These are phyloP conservation scores for Aphrophora alni DNA, from an alignment of 2,888 invertebrate species.

Conservation along the genomic window DNA sequence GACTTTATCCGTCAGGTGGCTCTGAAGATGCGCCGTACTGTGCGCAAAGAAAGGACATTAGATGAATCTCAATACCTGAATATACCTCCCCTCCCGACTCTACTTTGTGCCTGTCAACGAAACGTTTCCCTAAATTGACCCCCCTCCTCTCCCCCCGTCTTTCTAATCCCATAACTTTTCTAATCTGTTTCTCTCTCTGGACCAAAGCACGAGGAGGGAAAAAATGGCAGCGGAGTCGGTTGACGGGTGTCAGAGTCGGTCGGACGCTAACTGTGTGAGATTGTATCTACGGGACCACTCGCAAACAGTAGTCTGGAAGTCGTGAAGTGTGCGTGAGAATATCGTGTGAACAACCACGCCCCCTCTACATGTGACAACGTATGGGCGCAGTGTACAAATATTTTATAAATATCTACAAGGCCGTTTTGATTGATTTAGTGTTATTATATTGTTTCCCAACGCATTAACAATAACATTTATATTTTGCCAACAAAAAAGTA, in stretches of 20 bases:
- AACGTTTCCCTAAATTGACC: slow-evolving; percentile 32
- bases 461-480: neutral
- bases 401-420: neutral
- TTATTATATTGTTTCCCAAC: neutral
- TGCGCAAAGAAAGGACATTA: neutral
- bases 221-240: slow-evolving; percentile 42
- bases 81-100: slow-evolving; percentile 6
- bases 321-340: neutral
- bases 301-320: slow-evolving; percentile 21
- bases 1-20: slow-evolving; percentile 17
- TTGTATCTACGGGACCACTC: slow-evolving; percentile 14
- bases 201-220: slow-evolving; percentile 23
- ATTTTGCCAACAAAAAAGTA: neutral
- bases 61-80: neutral
- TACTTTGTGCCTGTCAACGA: slow-evolving; percentile 21
- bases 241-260: slow-evolving; percentile 18
- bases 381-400: neutral
- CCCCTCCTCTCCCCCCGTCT: slow-evolving; percentile 28
- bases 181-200: slow-evolving; percentile 37
- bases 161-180: slow-evolving; percentile 41
- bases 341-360: neutral
- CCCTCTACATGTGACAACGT: neutral
- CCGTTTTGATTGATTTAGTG: neutral
- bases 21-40: neutral
- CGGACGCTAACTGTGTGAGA: slow-evolving; percentile 13